phyloP scores from a whole-genome alignment of 2,113 vertebrate genomes.

The Perccottus glenii region DNA sequence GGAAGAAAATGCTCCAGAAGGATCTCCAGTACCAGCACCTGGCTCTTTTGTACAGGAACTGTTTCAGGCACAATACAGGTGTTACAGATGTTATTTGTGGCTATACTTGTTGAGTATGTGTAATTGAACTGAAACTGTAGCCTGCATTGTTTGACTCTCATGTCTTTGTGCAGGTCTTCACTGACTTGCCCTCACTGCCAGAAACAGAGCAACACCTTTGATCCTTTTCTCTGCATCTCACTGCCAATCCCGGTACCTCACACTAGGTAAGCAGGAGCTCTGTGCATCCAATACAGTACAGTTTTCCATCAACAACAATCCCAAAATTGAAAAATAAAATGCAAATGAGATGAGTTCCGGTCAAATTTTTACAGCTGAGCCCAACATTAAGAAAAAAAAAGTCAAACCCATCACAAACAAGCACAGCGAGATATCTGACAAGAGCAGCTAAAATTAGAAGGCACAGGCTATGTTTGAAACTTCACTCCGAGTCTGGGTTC shows the following conservation, averaged over 20 bases:
- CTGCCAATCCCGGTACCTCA: constrained; percentile 96
- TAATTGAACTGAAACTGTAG: neutral
- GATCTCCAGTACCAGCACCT: constrained; percentile 87
- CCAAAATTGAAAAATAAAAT: constrained; percentile 23
- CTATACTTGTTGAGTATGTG: too few species aligned
- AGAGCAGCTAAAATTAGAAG: constrained; percentile 60
- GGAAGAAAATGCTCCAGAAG: constrained; percentile 86
- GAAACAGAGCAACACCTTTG: constrained; percentile 99
- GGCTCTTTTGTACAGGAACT: constrained; percentile 98
- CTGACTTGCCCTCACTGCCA: constrained; percentile 98
- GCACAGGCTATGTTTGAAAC: constrained; percentile 36
- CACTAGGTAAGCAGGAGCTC: constrained; percentile 84
- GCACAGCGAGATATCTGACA: constrained; percentile 26
- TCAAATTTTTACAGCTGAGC: constrained; percentile 17
- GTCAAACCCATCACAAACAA: constrained; percentile 24
- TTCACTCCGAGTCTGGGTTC: constrained; percentile 2
- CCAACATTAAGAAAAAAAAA: constrained; percentile 9
- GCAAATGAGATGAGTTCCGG: constrained; percentile 1
- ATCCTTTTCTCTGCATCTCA: constrained; percentile 98
- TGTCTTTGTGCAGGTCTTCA: constrained; percentile 84
- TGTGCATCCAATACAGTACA: constrained; percentile 10
- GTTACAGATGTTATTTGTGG: constrained; percentile 7
- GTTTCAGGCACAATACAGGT: constrained; percentile 99
- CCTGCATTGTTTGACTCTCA: constrained; percentile 1
- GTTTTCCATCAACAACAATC: constrained; percentile 11